Base-by-base conservation (phyloP, 1,140 invertebrate species). In the Lasioglossum baleicum region DNA sequence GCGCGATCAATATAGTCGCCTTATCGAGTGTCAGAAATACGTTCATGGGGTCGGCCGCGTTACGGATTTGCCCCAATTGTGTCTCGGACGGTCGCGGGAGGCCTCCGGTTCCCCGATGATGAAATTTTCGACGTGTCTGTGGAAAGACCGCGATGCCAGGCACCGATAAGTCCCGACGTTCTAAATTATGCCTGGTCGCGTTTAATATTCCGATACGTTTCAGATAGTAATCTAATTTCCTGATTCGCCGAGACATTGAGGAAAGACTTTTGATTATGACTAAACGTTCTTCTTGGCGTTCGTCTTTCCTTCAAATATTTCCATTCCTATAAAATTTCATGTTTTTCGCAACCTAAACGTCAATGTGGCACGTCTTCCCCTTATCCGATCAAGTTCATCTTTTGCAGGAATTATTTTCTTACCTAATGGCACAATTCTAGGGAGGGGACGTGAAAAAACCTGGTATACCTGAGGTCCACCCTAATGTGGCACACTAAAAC, bases 61-160 rank as follows among this genome's bases (percentile, higher is more conserved):
- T 78, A 65, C 63, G 61, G 75, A 84, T 79, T 80, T 69, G 72
- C 73, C 83, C 83, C 81, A 83, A 81, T 80, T 84, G 80, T 72
- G 75, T 79, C 76, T 73, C 20, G 26, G 17, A 15, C 10, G 60
- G 40, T 76, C 66, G 31, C 83, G 61, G 53, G 31, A 48, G n/a
- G 15, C 75, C n/a, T 31, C 73, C 72, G 64, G 22, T 71, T 60
- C 44, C 31, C 26, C 31, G 51, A 0, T 51, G 77, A 74, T 64
- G 72, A 81, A 81, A 83, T 81, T 75, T 60, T 61, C 58, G 44
- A 56, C 53, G 35, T 63, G 75, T 42, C 17, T 20, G 35, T 35
- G 63, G 48, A 80, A 74, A 63, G 71, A 61, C 20, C 11, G 15
- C 63, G 71, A 80, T 58, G 42, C 35, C 40, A 13, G 4, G 3